Base-by-base conservation (phyloP, 2,888 invertebrate genomes). In the Octonoba sinensis region DNA sequence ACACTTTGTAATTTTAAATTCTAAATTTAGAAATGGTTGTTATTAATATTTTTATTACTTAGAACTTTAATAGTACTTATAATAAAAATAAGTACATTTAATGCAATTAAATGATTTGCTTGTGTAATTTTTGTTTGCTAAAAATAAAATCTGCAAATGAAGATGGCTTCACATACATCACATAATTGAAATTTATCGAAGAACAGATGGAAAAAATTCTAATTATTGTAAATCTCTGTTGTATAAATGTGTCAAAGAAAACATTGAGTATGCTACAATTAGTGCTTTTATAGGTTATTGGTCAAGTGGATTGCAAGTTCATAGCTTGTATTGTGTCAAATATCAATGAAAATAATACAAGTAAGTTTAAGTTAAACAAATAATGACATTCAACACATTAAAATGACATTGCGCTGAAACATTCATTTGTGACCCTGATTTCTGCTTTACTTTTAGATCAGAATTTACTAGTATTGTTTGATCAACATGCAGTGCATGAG, bases 401-500 rank as follows among this genome's bases (percentile, higher is more conserved):
- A 15, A 27, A 16, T 2, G 36, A 36, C 8, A 8, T 11, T 11
- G 8, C 11, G 36, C 6, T 36, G 36, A 6, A 36, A 36, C 11
- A 36, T 36, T 6, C 1, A 36, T 36, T 36, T 36, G 6, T 8
- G 8, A 36, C 8, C 11, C 6, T 11, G 15, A 57, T 60, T 12
- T 60, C 15, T 18, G 2, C 18, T 57, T 57, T 60, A 47, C 59
- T 67, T 72, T 64, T 49, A 83, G 75, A 62, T 64, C 20, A 66
- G 49, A 65, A 64, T 20, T 57, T 84, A 86, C 87, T 95, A 22
- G 90, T 93, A 47, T 86, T 94, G 47, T 93, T 96, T 88, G 96
- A 96, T 89, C 96, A 96, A 88, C 96, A 96, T 89, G 96, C 96
- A 57, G 93, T 93, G 44, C 93, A 95, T 88, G 96, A 96, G 89